These are phyloP conservation scores for Oxytorus armatus DNA, from an alignment of 2,888 invertebrate species.

Conservation along the genomic window DNA sequence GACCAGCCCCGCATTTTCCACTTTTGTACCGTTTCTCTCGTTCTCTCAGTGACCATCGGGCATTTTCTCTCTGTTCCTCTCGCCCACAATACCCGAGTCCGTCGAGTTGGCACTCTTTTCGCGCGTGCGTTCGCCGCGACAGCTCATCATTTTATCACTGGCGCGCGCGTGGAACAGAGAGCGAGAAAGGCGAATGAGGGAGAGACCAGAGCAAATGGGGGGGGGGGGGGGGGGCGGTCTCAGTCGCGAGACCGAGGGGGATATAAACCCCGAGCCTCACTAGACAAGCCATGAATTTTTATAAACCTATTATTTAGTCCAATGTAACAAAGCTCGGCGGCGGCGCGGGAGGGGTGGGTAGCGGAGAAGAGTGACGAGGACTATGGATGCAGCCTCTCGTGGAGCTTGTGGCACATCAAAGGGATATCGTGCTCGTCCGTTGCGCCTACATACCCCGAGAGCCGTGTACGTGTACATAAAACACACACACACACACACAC, in stretches of 20 bases:
- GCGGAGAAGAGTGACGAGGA: conserved; percentile 28
- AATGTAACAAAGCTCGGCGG: conserved; percentile 81
- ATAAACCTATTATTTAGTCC: conserved; percentile 82
- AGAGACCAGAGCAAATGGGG: conserved; percentile 39
- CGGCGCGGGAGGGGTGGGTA: conserved; percentile 38
- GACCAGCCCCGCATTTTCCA: conserved; percentile 67
- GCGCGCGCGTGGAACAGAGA: conserved; percentile 50
- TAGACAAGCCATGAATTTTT: conserved; percentile 80
- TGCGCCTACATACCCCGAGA: conserved; percentile 63
- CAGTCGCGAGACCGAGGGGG: conserved; percentile 55
- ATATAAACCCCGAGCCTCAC: conserved; percentile 73
- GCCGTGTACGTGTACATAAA: conserved; percentile 29
- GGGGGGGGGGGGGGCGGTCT: too few species aligned
- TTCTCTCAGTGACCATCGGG: conserved; percentile 41
- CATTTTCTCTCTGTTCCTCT: conserved; percentile 57
- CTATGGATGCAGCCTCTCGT: conserved; percentile 37
- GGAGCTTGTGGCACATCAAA: conserved; percentile 79
- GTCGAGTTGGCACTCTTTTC: conserved; percentile 43
- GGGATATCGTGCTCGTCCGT: conserved; percentile 73
- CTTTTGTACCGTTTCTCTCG: conserved; percentile 68
- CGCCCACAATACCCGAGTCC: conserved; percentile 7
- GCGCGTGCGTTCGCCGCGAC: conserved; percentile 65
- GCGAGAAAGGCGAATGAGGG: conserved; percentile 54
- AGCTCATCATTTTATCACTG: conserved; percentile 71
- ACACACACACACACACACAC: conserved; percentile 52